Evolutionary conservation across 2,113 vertebrate species (phyloP), one percentile per base, ranked within the genome.

Genomic region (Siphamia tubifer): DNA sequence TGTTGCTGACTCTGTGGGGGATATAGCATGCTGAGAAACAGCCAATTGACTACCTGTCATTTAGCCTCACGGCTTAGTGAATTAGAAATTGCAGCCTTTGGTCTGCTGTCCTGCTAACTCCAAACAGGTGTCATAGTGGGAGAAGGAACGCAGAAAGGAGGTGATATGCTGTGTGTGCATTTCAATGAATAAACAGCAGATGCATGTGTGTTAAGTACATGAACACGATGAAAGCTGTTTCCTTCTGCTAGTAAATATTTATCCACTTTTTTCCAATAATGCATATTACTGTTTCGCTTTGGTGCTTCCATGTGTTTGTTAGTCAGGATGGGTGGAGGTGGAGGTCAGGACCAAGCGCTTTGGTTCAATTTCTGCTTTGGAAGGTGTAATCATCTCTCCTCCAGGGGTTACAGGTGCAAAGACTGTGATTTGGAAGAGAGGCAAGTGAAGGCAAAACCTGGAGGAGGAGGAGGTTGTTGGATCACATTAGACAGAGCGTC

Each of bases 381-480:
- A 86, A 76, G 79, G 85, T 85, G 82, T 82, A 90, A 91, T 91
- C 87, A 86, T 89, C 66, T 63, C 74, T 85, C 45, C 76, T 79
- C 73, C 67, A 45, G 65, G 74, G 86, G 89, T 79, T 89, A 81
- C 81, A 78, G 81, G 84, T 82, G 80, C 74, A 74, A 63, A 69
- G 61, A 74, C 62, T 70, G 76, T 87, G 84, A 89, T 89, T 87
- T 84, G 65, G 55, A 51, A n/a, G 68, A 38, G 57, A 76, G 42
- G 39, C 72, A 62, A 62, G 68, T 45, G 45, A 56, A 53, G 47
- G 48, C n/a, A 52, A 65, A 60, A 67, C 44, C 45, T 40, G 47
- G 55, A 48, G 57, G 40, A 53, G 36, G 62, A 60, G 51, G 58
- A 58, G 45, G 47, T 49, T n/a, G n/a, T n/a, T 42, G 55, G 25